Percentiles rank a stretch among this genome's conserved stretches.
Conservation (phyloP, 2,797 vertebrate species). For the Rhadinocentrus ornatus region DNA sequence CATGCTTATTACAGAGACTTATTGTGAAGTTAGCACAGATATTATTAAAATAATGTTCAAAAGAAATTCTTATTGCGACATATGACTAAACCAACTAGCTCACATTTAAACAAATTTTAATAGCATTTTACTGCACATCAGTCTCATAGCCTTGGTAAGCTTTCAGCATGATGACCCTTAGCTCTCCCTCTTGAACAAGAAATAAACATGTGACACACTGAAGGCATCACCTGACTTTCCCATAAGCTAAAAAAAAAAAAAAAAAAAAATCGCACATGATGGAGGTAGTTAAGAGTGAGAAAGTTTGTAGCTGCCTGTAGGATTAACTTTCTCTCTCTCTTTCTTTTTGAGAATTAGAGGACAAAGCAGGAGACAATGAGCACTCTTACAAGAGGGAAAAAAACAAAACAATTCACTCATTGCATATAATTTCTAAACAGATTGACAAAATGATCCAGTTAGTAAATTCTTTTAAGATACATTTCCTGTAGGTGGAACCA, state of each 20-base stretch:
- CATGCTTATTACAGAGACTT: background rate
- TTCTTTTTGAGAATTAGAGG: background rate
- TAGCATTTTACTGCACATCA: background rate
- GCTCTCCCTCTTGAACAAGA: constrained; percentile 45
- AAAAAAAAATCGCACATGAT: constrained; percentile 1
- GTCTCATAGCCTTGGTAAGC: constrained; percentile 8
- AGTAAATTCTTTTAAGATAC: constrained; percentile 48
- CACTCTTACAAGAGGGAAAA: constrained; percentile 17
- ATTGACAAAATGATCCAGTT: constrained; percentile 45
- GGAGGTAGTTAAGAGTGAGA: constrained; percentile 28
- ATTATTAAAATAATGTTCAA: background rate
- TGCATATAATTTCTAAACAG: constrained; percentile 23
- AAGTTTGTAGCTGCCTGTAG: constrained; percentile 25
- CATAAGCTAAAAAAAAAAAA: constrained; percentile 32
- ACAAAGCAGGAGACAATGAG: constrained; percentile 14
- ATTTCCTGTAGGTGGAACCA: constrained; percentile 59
- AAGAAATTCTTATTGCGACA: background rate
- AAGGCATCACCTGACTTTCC: constrained; percentile 74
- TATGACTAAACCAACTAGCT: background rate
- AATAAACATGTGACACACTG: constrained; percentile 73
- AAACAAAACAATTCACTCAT: constrained; percentile 24
- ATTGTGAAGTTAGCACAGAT: background rate
- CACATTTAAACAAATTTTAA: background rate
- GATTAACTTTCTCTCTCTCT: constrained; percentile 24
- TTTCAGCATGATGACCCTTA: constrained; percentile 39